Base-by-base conservation (phyloP, 2,797 vertebrate species). In the Astyanax mexicanus region DNA sequence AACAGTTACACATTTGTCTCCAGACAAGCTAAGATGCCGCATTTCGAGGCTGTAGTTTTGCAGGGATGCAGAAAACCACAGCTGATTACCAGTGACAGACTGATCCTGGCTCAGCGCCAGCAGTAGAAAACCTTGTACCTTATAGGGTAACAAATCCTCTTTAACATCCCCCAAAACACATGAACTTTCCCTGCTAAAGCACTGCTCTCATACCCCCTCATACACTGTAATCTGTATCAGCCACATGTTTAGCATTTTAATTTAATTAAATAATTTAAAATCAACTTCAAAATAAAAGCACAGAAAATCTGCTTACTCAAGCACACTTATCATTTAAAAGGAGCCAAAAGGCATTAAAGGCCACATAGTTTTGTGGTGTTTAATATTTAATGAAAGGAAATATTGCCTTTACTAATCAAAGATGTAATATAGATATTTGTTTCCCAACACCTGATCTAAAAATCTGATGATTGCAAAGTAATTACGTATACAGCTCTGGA, bases 131-230 rank as follows among this genome's bases (percentile, higher is more conserved):
- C 0, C 9, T 11, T 38, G 10, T 42, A 57, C 25, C 3, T 19
- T 7, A 32, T 32, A 32, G 12, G 29, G 42, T 10, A 12, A 54
- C 23, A 15, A 27, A 23, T 61, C 9, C 35, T n/a, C n/a, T 9
- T 32, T 29, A 57, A 6, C 5, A 13, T 12, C 51, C 8, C 32
- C 11, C 0, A 17, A 49, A 19, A 61, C 40, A 61, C 40, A 42
- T 69, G 47, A 37, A 76, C 66, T 75, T 51, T 60, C 3, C 0
- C 29, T 23, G 7, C 60, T 51, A 21, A 25, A 47, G 17, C 15
- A 23, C 10, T 52, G 10, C 19, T 47, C 17, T 19, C 5, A 47
- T n/a, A 47, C 49, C 10, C 19, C 47, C 17, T 19, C 5, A 47
- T n/a, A 47, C 49, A 52, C 7, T 7, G 8, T 23, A 23, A 9